These are phyloP conservation scores for Macaria notata DNA, from an alignment of 2,888 invertebrate genomes.

Conservation along the genomic window DNA sequence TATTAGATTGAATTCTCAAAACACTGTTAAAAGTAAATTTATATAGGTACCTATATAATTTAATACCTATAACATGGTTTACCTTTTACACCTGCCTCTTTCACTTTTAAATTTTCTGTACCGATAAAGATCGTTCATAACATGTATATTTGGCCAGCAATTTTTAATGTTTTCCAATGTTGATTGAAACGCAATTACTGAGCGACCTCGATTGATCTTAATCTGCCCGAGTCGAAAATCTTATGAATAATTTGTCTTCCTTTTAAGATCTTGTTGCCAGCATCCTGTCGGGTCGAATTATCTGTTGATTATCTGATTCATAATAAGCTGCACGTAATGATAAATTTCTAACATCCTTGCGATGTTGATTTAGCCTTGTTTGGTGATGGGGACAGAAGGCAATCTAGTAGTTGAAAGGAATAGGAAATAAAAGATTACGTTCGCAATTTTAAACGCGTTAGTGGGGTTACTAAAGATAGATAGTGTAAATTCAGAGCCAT, in stretches of 20 bases:
- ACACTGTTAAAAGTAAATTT: too few relatives aligned
- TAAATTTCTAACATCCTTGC: conserved; percentile 33
- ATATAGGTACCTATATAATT: too few relatives aligned
- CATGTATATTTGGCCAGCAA: neutral
- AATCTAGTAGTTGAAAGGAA: too few relatives aligned
- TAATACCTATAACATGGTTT: too few relatives aligned
- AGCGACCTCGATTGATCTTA: conserved; percentile 52
- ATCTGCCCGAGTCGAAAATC: conserved; percentile 50
- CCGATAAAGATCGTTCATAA: too few relatives aligned
- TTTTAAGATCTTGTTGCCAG: conserved; percentile 37
- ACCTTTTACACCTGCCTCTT: too few relatives aligned
- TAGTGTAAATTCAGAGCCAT: too few relatives aligned
- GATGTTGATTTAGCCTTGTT: conserved; percentile 27
- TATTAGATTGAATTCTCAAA: too few relatives aligned
- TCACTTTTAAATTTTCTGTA: too few relatives aligned
- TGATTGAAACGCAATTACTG: conserved; percentile 41
- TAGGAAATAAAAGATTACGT: too few relatives aligned
- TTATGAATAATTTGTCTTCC: conserved; percentile 53
- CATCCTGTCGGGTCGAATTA: conserved; percentile 34
- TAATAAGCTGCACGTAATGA: conserved; percentile 31
- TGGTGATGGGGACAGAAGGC: conserved; percentile 14
- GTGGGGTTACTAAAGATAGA: too few relatives aligned
- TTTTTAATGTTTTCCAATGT: neutral
- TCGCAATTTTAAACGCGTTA: too few relatives aligned
- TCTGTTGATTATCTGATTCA: conserved; percentile 32